Conservation (phyloP, 2,113 vertebrate species). For the Henicopernis longicauda region DNA sequence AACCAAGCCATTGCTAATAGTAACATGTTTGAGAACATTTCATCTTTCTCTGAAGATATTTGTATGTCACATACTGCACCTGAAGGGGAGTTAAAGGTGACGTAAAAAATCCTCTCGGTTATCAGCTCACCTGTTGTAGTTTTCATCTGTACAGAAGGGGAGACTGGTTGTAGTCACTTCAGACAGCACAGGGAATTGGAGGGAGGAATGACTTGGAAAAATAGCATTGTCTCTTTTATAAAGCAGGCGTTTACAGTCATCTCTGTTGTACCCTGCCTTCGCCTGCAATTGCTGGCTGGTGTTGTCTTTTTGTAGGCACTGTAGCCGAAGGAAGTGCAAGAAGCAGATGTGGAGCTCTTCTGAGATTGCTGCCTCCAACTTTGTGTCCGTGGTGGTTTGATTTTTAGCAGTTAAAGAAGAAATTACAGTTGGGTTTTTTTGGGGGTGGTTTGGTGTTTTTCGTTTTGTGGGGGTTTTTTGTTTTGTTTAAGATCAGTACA, state of each 20-base stretch:
- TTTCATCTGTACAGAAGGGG: fast-evolving
- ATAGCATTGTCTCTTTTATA: neutral
- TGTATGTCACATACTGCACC: neutral
- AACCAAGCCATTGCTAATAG: no score
- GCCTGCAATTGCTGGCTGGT: no score
- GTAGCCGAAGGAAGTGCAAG: neutral
- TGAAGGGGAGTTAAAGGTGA: neutral
- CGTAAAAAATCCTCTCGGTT: neutral
- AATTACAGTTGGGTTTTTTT: neutral
- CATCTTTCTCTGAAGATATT: neutral
- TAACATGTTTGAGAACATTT: no score
- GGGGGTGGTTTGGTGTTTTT: neutral
- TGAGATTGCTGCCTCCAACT: neutral
- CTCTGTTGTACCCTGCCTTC: no score
- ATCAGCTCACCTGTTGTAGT: no score
- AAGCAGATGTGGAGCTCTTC: neutral
- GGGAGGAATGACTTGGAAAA: neutral
- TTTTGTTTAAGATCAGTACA: neutral
- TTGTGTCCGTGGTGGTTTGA: neutral
- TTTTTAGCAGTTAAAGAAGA: neutral
- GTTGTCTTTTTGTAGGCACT: neutral
- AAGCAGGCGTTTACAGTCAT: neutral
- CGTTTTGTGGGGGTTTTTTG: neutral
- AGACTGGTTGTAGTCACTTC: neutral
- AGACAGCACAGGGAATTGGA: neutral